These are phyloP conservation scores for Drosophila lacicola DNA, from an alignment of 2,888 invertebrate genomes.

Conservation along the genomic window DNA sequence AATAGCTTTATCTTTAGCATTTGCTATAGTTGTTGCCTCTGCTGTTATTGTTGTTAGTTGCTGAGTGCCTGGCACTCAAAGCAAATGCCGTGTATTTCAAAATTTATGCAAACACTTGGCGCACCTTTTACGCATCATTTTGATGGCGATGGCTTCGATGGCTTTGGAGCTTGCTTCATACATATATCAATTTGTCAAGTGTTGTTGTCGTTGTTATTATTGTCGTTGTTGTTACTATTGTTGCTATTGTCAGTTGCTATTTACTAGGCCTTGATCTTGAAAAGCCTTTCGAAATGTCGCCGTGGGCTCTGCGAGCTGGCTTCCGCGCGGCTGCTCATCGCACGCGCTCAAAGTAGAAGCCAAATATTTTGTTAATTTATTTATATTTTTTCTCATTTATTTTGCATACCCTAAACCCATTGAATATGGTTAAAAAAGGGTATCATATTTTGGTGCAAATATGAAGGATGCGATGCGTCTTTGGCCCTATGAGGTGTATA, in stretches of 20 bases:
- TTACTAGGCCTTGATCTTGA: conserved; percentile 71
- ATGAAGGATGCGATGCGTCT: no score
- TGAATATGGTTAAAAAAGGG: no score
- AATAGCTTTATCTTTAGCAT: conserved; percentile 41
- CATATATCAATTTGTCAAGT: conserved; percentile 70
- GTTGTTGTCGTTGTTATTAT: conserved; percentile 28
- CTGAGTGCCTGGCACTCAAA: conserved; percentile 69
- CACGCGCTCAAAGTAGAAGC: conserved; percentile 55
- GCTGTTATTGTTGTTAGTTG: conserved; percentile 44
- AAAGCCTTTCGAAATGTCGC: conserved; percentile 77
- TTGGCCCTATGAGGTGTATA: no score
- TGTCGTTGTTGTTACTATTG: conserved; percentile 15
- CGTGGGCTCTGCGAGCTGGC: conserved; percentile 44
- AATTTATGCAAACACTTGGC: conserved; percentile 74
- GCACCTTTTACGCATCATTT: conserved; percentile 69
- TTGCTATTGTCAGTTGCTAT: conserved; percentile 17
- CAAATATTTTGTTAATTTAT: conserved; percentile 24
- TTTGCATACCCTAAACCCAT: neutral
- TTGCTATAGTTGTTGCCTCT: conserved; percentile 40
- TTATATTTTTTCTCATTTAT: conserved; percentile 6
- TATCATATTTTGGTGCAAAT: no score
- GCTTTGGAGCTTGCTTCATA: conserved; percentile 66
- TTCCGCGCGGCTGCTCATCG: conserved; percentile 63
- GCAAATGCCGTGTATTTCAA: conserved; percentile 59
- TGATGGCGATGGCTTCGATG: conserved; percentile 31